Evolutionary conservation across 2,888 invertebrate species (phyloP), one percentile per base, ranked within the genome.

Genomic region (Aporophyla nigra): DNA sequence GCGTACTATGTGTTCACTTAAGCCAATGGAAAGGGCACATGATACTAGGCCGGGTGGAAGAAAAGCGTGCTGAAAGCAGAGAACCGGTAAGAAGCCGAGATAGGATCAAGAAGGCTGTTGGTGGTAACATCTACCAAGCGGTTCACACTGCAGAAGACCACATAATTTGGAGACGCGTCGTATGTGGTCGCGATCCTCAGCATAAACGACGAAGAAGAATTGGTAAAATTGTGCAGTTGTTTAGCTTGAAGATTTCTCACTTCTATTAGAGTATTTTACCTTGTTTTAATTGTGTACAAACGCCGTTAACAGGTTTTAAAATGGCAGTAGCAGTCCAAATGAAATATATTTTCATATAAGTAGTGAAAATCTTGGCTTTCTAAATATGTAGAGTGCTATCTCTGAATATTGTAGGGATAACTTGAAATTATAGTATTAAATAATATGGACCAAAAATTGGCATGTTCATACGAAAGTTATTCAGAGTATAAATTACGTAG

Each of bases 381-480:
- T 54, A 54, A 63, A 56, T 49, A 51, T 56, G 9, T 67, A 62
- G 65, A 46, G 54, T n/a, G 65, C 43, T 62, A 46, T 56, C 46
- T 83, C 58, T 67, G 40, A 73, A 59, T 69, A 73, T 68, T 78
- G 40, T 73, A 65, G 79, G 58, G 74, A 53, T 53, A 68, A 71
- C 53, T 78, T 71, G 49, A 51, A 68, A 65, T 67, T 58, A 63
- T 87, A 85, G 83, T 85, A 82, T 75, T 78, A 79, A 85, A 68
- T 72, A 79, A 78, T 78, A 85, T 85, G 90, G 90, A 89, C 90
- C 90, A 90, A 90, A 86, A 16, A 19, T 87, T 89, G 88, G 87
- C 80, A 86, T 76, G 76, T 87, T 86, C 75, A 77, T 78, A 80
- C 58, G 12, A 74, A 83, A 80, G 70, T 62, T 71, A 72, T 74